Percentiles rank a stretch among this genome's conserved stretches.
Conservation (phyloP, 2,113 vertebrate species). For the Cyphomyrus plagiostoma region DNA sequence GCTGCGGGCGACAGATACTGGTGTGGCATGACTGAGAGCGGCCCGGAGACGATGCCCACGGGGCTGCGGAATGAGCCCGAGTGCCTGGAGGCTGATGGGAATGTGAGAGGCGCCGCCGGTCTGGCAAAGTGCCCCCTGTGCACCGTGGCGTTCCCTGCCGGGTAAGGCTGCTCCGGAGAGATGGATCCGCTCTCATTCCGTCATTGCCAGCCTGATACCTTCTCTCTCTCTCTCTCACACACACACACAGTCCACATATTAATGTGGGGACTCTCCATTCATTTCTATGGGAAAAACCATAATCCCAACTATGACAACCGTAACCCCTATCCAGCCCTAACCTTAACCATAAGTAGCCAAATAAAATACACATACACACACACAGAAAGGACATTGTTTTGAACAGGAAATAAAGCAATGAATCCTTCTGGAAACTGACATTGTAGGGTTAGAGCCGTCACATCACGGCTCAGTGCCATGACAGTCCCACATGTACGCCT, state of each 20-base stretch:
- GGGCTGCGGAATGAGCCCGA: background rate
- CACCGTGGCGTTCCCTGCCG: conserved; percentile 54
- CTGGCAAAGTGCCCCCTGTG: conserved; percentile 78
- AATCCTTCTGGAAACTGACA: background rate
- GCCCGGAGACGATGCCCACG: conserved; percentile 1
- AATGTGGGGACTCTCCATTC: background rate
- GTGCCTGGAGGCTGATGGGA: background rate
- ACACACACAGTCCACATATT: background rate
- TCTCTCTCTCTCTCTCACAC: background rate
- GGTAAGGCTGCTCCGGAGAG: conserved; percentile 55
- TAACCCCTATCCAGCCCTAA: too few species aligned
- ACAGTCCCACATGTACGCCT: background rate
- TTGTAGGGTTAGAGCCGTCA: background rate
- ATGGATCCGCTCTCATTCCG: background rate
- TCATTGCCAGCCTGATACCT: background rate
- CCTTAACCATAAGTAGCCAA: too few species aligned
- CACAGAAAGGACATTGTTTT: background rate
- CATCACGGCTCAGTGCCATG: background rate
- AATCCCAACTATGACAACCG: too few species aligned
- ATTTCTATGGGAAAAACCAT: too few species aligned
- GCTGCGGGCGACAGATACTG: background rate
- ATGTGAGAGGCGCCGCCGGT: background rate
- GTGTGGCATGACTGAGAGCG: background rate
- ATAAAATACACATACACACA: background rate
- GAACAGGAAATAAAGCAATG: too few species aligned